Evolutionary conservation across 1,140 invertebrate species (phyloP).

Genomic region (Mylabris phalerata): DNA sequence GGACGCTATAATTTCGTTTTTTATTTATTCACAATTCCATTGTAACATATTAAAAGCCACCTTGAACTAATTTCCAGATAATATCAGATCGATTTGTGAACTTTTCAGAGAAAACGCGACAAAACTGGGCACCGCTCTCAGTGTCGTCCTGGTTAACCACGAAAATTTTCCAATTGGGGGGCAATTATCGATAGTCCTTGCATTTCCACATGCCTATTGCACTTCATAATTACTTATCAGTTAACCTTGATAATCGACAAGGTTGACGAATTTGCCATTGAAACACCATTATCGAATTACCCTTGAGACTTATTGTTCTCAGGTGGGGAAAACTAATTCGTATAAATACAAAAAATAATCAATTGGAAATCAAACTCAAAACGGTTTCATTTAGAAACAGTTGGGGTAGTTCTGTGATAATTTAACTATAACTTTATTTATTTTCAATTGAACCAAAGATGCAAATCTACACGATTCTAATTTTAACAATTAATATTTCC

Average conservation of each 20-base stretch:
- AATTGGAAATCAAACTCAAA: conserved; percentile 19
- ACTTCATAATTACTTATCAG: conserved; percentile 16
- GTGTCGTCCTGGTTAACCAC: too few relatives aligned
- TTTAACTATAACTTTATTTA: conserved; percentile 6
- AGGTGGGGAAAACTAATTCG: conserved; percentile 6
- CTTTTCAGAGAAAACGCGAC: too few relatives aligned
- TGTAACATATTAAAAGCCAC: too few relatives aligned
- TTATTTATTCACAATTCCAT: too few relatives aligned
- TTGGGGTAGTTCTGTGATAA: neutral
- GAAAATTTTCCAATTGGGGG: too few relatives aligned
- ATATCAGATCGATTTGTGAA: too few relatives aligned
- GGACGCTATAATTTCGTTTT: too few relatives aligned
- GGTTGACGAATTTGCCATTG: conserved; percentile 23
- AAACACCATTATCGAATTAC: conserved; percentile 28
- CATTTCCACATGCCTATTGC: conserved; percentile 11
- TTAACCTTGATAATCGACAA: conserved; percentile 26
- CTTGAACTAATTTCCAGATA: too few relatives aligned
- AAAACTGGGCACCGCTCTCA: too few relatives aligned
- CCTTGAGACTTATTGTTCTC: conserved; percentile 24
- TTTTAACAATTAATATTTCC: too few relatives aligned
- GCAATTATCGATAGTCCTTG: neutral
- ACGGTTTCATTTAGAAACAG: neutral
- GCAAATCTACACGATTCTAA: neutral
- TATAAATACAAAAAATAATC: conserved; percentile 14
- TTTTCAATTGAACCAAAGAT: neutral